phyloP scores from a whole-genome alignment of 2,797 vertebrate species.

The Artibeus jamaicensis region DNA sequence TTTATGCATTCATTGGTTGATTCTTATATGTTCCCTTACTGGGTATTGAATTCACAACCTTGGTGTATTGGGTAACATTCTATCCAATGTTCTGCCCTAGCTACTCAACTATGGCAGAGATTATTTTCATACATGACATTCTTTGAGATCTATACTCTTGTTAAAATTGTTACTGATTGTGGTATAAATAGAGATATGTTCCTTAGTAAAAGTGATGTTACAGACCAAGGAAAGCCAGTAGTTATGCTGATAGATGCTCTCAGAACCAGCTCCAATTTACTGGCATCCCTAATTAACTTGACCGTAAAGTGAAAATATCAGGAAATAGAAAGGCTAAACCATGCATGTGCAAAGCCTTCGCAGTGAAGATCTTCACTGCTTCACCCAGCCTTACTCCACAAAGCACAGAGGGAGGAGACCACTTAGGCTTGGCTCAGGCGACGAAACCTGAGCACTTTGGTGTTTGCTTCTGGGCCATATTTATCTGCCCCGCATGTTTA shows the following conservation, averaged over 20 bases:
- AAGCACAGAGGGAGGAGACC: not conserved
- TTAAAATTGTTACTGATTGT: not conserved
- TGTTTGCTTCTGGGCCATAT: not conserved
- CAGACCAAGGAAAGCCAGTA: not conserved
- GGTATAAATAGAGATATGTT: not conserved
- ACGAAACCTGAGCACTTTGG: not conserved
- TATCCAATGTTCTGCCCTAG: not conserved
- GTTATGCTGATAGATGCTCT: not conserved
- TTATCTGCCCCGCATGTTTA: not conserved
- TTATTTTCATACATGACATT: not conserved
- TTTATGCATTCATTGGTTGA: not conserved
- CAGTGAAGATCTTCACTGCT: not conserved
- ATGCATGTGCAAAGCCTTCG: not conserved
- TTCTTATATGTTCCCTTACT: not conserved
- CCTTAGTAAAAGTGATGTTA: not conserved
- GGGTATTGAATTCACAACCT: not conserved
- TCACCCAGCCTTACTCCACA: not conserved
- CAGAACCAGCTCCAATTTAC: not conserved
- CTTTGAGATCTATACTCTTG: not conserved
- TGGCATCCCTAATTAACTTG: not conserved
- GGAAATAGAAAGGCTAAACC: not conserved
- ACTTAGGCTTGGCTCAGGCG: not conserved
- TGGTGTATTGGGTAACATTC: not conserved
- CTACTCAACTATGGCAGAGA: not conserved
- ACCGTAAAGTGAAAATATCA: not conserved